Evolutionary conservation across 2,888 invertebrate species (phyloP).

Genomic region (Chloroclystis v-ata): DNA sequence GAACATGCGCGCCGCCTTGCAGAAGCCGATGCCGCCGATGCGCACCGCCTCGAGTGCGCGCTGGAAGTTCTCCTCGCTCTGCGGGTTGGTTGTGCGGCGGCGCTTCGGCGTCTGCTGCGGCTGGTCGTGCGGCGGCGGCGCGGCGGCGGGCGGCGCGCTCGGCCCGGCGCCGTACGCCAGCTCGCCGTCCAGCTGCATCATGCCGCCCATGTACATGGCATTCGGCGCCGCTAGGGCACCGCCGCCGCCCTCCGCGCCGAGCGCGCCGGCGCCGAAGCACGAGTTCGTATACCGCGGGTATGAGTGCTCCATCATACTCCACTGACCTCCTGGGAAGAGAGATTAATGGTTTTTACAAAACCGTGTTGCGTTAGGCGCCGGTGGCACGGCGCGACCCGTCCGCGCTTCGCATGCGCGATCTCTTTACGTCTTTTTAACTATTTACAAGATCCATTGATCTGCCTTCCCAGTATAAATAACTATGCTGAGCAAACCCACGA

Average conservation of each 20-base stretch:
- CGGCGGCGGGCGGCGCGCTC: conserved; percentile 62
- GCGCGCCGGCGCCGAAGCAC: conserved; percentile 79
- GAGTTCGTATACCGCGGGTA: conserved; percentile 85
- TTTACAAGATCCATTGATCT: conserved; percentile 62
- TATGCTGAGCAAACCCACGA: conserved; percentile 7
- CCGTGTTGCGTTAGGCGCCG: not conserved
- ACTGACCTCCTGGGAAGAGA: conserved; percentile 88
- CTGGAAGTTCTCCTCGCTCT: conserved; percentile 89
- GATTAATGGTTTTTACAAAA: conserved; percentile 68
- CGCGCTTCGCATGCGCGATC: conserved; percentile 6
- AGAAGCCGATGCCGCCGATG: conserved; percentile 90
- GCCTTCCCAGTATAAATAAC: conserved; percentile 72
- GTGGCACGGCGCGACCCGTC: conserved; percentile 2
- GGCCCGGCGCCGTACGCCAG: conserved; percentile 41
- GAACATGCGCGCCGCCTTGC: conserved; percentile 89
- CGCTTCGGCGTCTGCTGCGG: conserved; percentile 76
- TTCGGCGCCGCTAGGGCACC: conserved; percentile 66
- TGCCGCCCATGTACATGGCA: conserved; percentile 73
- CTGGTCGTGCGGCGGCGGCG: conserved; percentile 45
- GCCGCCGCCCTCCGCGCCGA: conserved; percentile 39
- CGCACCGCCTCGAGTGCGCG: conserved; percentile 89
- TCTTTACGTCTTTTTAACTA: conserved; percentile 5
- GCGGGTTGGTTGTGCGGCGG: conserved; percentile 86
- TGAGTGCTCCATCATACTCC: conserved; percentile 90
- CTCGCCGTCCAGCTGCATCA: conserved; percentile 55